Evolutionary conservation across 2,888 invertebrate genomes (phyloP), one percentile per base, ranked within the genome.

Genomic region (Idaea dimidiata): DNA sequence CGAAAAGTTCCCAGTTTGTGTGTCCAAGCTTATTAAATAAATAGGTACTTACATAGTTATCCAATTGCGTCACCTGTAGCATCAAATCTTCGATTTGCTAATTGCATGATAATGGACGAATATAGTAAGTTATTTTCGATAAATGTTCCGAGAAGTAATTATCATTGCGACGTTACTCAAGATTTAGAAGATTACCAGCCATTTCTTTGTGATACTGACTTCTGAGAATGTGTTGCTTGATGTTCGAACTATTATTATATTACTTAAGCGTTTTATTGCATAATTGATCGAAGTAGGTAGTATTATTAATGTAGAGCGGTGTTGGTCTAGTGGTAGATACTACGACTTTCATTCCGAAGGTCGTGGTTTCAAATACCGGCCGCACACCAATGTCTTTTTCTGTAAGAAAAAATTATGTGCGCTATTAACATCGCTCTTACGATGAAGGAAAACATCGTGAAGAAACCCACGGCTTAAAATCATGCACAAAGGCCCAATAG

Each of bases 121-220:
- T 54, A 7, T 10, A 56, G 64, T 66, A 66, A 72, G 66, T 68
- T 68, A 68, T 63, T 70, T 68, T 70, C 64, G 72, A 72, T 72
- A 70, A 24, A 61, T 60, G 68, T 72, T 72, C 72, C 6, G 59
- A 70, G 72, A 72, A 72, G 10, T 62, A 55, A 58, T 67, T 71
- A 72, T 72, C 70, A 60, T 63, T 60, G 58, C 16, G 17, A 24
- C 54, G 58, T 71, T 71, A 64, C 72, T 66, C 63, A 72, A 72
- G 72, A 67, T 62, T 58, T 63, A 62, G 59, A 59, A 68, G 70
- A 70, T 72, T 68, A 66, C 63, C 62, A 57, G 5, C 24, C 24
- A 60, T 59, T 62, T 57, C 55, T 62, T 65, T 64, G 63, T 67
- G 60, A 68, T 66, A 66, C 64, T 54, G 55, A 58, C 57, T 70